Base-by-base conservation (phyloP, 2,797 vertebrate genomes). In the Moxostoma hubbsi region DNA sequence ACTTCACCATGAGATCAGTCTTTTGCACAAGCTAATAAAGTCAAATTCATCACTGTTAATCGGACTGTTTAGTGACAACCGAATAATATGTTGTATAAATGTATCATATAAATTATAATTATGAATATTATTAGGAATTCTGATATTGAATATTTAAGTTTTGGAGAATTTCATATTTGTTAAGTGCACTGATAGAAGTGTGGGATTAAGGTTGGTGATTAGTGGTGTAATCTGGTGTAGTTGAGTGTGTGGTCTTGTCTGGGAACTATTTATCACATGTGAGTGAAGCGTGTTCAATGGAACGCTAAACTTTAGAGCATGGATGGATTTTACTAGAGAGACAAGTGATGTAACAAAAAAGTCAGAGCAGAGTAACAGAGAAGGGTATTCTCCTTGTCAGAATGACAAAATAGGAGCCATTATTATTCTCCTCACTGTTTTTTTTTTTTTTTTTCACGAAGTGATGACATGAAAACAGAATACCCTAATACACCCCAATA, bases 391-490 rank as follows among this genome's bases (percentile, higher is more conserved):
- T 63, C 47, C 50, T n/a, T 64, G 50, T 75, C 59, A 46, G 73
- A 55, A 75, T 75, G 50, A 46, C 46, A 61, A 75, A 64, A 75
- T 75, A 45, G n/a, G 50, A 75, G n/a, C 15, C 43, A 72, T 51
- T 7, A 51, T 79, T 71, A 65, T 65, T 79, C 65, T 67, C 54
- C 45, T 77, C 10, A 62, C n/a, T 59, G 53, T 68, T 49, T 57
- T 75, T 69, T 49, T 69, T n/a, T n/a, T 24, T 24, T 24, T 24
- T 24, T 13, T 36, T 13, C 24, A 61, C 55, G 2, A 77, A 78
- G 67, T 71, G 76, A 78, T 78, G 50, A 72, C 77, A 79, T 72
- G 9, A 64, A 79, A 71, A 72, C 68, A 58, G 68, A 71, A 57
- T 59, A 79, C 61, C 67, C 43, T 45, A 24, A 62, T 24, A 24